These are phyloP conservation scores for Erebia aethiops DNA, from an alignment of 2,888 invertebrate species.

Conservation along the genomic window DNA sequence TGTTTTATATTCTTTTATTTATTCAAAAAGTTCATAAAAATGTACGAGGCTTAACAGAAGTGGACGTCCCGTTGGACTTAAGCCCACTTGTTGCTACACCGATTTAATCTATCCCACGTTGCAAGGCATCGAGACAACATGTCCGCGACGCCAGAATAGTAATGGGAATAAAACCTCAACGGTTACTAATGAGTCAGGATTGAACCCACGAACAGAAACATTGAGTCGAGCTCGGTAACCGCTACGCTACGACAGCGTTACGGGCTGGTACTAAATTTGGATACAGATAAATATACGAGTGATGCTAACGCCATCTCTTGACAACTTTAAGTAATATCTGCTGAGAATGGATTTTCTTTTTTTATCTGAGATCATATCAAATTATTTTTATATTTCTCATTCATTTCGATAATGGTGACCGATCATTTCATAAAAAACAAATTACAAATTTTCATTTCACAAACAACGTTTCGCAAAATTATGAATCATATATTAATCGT, in stretches of 20 bases:
- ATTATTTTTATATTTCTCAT: no score
- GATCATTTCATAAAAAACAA: no score
- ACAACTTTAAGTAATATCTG: not conserved
- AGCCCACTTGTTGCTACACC: conserved; percentile 78
- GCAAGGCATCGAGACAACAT: conserved; percentile 54
- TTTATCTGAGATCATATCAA: not conserved
- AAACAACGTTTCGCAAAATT: no score
- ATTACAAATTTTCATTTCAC: no score
- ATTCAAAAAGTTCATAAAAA: conserved; percentile 50
- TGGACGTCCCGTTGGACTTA: conserved; percentile 65
- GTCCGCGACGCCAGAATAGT: conserved; percentile 54
- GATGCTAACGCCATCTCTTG: conserved; percentile 56
- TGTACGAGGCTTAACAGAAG: conserved; percentile 79
- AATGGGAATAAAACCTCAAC: conserved; percentile 50
- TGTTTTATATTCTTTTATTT: not conserved
- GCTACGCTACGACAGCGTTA: conserved; percentile 13
- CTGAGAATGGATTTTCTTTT: not conserved
- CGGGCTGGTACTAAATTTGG: not conserved
- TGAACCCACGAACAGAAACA: conserved; percentile 31
- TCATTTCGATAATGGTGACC: no score
- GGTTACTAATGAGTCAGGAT: conserved; percentile 20
- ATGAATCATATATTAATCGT: no score
- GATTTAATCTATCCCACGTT: conserved; percentile 66
- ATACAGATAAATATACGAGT: conserved; percentile 11
- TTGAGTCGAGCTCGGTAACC: conserved; percentile 1